Percentiles rank a stretch among this genome's conserved stretches.
These are phyloP conservation scores for Lasioglossum morio DNA, from an alignment of 2,888 invertebrate species.

Conservation along the genomic window DNA sequence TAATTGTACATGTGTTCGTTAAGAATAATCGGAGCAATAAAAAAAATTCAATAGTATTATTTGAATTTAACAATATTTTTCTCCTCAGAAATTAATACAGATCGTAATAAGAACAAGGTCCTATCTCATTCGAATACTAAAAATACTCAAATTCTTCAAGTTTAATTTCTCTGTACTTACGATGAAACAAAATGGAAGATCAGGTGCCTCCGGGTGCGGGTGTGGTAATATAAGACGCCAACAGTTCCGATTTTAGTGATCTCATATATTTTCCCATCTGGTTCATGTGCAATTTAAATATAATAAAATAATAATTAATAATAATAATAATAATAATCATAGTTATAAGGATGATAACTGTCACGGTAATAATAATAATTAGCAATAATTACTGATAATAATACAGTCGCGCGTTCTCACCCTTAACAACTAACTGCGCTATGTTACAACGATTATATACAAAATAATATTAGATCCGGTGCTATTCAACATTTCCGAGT, in stretches of 20 bases:
- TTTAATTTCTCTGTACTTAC: background rate
- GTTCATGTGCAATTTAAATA: constrained; percentile 80
- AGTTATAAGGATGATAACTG: constrained; percentile 72
- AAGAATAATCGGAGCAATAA: background rate
- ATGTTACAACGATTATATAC: constrained; percentile 81
- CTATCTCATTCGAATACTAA: background rate
- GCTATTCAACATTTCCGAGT: constrained; percentile 45
- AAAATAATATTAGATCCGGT: constrained; percentile 73
- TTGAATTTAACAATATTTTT: background rate
- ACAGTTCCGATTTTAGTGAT: constrained; percentile 68
- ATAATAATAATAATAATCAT: constrained; percentile 69
- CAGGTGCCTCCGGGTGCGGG: background rate
- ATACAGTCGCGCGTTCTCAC: constrained; percentile 62
- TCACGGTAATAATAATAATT: constrained; percentile 71
- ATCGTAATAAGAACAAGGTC: background rate
- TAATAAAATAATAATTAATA: constrained; percentile 74
- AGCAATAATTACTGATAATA: constrained; percentile 57
- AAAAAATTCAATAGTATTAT: background rate
- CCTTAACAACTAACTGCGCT: constrained; percentile 60
- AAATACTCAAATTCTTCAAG: no score
- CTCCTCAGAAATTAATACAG: background rate
- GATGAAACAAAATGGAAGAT: no score
- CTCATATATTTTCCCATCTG: constrained; percentile 78
- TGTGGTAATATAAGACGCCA: constrained; percentile 15
- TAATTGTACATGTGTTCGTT: background rate